Evolutionary conservation across 2,888 invertebrate genomes (phyloP), one percentile per base, ranked within the genome.

Genomic region (Aquatica leii): DNA sequence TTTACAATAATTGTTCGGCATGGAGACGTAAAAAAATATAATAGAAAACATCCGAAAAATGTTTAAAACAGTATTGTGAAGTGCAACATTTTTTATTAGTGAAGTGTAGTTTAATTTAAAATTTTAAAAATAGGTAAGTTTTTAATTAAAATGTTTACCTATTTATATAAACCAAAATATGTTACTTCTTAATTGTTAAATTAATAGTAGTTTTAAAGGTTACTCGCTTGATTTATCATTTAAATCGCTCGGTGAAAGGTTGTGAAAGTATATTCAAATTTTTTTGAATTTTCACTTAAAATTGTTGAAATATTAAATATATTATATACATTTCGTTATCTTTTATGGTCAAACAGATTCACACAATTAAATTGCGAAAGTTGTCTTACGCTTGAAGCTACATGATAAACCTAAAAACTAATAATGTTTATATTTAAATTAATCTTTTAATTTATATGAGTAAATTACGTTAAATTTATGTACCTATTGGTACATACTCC

Each of bases 231-330:
- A 52, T 46, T 63, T 50, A 51, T 57, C 68, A 52, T 70, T 64
- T 63, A 68, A 65, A 66, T 67, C 62, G 34, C 68, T 49, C 34
- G 34, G 70, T 70, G 70, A 70, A 70, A 70, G 70, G 70, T 48
- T 56, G 20, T 50, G 46, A 62, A 50, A 50, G 24, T 31, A 21
- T 5, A 6, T 11, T 11, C 2, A 49, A 49, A 57, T 41, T 51
- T 56, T 21, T n/a, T 18, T 8, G 21, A 41, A 34, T 50, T 20
- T 51, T 31, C 14, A 58, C 31, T 51, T n/a, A n/a, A n/a, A n/a
- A n/a, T n/a, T n/a, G n/a, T n/a, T n/a, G n/a, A n/a, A n/a, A n/a
- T n/a, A n/a, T n/a, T n/a, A n/a, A n/a, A n/a, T n/a, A n/a, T n/a
- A n/a, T n/a, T n/a, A n/a, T n/a, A n/a, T n/a, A n/a, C n/a, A n/a